Evolutionary conservation across 2,797 vertebrate species (phyloP).

Genomic region (Rhinichthys osculus): DNA sequence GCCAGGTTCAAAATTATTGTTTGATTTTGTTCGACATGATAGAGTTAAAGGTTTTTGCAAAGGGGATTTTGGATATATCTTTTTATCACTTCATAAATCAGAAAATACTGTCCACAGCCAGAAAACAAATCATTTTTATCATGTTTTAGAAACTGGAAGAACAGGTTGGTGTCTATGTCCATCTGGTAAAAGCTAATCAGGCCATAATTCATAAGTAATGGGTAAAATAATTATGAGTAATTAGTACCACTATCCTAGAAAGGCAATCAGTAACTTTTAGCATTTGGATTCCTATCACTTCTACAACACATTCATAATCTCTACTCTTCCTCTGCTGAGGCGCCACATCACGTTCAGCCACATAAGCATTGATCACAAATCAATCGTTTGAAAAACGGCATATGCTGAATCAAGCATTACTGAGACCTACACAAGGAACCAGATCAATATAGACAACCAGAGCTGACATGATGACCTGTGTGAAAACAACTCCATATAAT

Average conservation of each 20-base stretch:
- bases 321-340: background rate
- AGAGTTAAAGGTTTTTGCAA: background rate
- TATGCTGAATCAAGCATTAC: constrained; percentile 65
- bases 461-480: background rate
- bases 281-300: background rate
- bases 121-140: background rate
- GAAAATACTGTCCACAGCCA: background rate
- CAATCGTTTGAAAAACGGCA: constrained; percentile 13
- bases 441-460: background rate
- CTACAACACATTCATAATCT: background rate
- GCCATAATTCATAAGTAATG: background rate
- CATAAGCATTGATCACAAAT: background rate
- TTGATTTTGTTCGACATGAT: background rate
- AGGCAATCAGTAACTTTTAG: background rate
- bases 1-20: background rate
- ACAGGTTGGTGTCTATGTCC: background rate
- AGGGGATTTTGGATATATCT: background rate
- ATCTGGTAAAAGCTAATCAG: background rate
- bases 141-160: background rate
- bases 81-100: background rate
- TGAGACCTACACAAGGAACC: constrained; percentile 41
- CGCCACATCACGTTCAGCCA: background rate
- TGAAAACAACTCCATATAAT: constrained; percentile 14
- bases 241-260: background rate
- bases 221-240: background rate